These are phyloP conservation scores for Mesocricetus auratus DNA, from an alignment of 2,113 vertebrate species.

Conservation along the genomic window DNA sequence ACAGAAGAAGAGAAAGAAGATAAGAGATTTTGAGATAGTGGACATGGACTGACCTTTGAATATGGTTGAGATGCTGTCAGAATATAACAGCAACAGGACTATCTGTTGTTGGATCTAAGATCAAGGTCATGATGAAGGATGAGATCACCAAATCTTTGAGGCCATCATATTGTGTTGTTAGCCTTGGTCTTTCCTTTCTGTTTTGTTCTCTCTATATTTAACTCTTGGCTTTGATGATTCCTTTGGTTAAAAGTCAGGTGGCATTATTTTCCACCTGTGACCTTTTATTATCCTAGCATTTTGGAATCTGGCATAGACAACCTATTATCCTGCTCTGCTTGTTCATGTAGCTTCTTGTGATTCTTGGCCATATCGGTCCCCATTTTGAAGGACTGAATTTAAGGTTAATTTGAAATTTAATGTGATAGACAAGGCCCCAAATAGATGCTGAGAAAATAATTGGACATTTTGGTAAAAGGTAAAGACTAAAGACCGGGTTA, in stretches of 20 bases:
- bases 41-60: not conserved
- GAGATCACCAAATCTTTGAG: not conserved
- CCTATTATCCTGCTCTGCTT: not conserved
- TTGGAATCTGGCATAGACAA: not conserved
- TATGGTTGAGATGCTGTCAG: not conserved
- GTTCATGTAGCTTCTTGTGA: not conserved
- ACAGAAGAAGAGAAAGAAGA: not conserved
- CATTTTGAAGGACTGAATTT: conserved; percentile 40
- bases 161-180: not conserved
- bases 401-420: conserved; percentile 3
- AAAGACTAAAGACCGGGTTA: not conserved
- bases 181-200: not conserved
- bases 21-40: not conserved
- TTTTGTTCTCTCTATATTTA: not conserved
- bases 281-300: not conserved
- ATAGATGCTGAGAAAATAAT: not conserved
- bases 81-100: not conserved
- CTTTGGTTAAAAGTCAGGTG: not conserved
- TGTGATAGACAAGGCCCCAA: not conserved
- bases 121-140: not conserved
- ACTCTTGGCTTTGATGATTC: not conserved
- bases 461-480: not conserved
- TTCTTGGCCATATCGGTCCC: not conserved
- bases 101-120: not conserved
- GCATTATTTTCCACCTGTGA: not conserved